Percentiles rank a stretch among this genome's conserved stretches.
Conservation (phyloP, 1,140 invertebrate genomes). For the Elymnias hypermnestra region DNA sequence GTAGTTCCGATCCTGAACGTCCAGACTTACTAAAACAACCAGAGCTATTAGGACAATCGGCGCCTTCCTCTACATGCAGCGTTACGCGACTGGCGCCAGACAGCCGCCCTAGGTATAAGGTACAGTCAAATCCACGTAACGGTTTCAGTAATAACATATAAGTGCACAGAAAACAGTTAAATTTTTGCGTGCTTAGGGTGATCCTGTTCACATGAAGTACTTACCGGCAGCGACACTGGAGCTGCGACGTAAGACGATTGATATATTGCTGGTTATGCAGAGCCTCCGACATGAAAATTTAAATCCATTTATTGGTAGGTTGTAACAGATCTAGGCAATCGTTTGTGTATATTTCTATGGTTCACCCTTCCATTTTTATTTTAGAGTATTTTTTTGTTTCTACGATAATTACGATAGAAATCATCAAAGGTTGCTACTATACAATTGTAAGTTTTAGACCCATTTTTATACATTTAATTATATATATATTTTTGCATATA, state of each 20-base stretch:
- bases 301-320: slow-evolving; percentile 85
- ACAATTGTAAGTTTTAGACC: too few species aligned
- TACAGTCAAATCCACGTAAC: too few species aligned
- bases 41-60: slow-evolving; percentile 72
- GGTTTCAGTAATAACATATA: too few species aligned
- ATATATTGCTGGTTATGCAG: slow-evolving; percentile 87
- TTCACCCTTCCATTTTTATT: too few species aligned
- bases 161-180: too few species aligned
- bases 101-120: slow-evolving; percentile 86
- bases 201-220: slow-evolving; percentile 90
- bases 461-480: too few species aligned
- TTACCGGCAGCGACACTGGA: slow-evolving; percentile 80
- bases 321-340: neutral
- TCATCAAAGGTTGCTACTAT: too few species aligned
- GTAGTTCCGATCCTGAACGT: slow-evolving; percentile 52
- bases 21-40: slow-evolving; percentile 87
- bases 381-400: too few species aligned
- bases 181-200: too few species aligned
- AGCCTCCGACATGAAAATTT: slow-evolving; percentile 92
- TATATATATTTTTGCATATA: too few species aligned
- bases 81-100: slow-evolving; percentile 81
- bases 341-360: too few species aligned
- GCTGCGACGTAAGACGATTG: slow-evolving; percentile 86
- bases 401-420: too few species aligned
- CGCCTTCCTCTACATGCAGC: slow-evolving; percentile 78